phyloP scores from a whole-genome alignment of 2,113 vertebrate species.

The Aramus guarauna region DNA sequence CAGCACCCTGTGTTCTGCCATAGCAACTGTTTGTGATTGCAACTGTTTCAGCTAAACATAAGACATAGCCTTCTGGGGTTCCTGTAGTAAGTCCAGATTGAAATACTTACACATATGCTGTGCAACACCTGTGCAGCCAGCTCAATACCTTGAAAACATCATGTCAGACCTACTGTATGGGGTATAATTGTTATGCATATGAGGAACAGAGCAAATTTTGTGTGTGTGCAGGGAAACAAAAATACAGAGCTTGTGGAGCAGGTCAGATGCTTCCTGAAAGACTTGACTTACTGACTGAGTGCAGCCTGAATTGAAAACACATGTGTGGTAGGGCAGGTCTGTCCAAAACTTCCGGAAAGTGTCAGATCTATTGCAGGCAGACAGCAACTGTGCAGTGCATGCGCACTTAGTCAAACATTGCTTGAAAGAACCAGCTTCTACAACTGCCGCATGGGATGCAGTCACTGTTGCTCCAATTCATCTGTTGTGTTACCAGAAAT shows the following conservation, averaged over 20 bases:
- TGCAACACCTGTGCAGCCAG: background rate
- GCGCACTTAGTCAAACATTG: background rate
- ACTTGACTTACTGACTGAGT: background rate
- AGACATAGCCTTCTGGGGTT: background rate
- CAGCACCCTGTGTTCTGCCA: background rate
- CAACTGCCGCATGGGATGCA: accelerated
- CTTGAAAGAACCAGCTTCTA: background rate
- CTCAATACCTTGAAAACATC: background rate
- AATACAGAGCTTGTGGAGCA: background rate
- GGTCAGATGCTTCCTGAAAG: background rate
- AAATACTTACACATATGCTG: background rate
- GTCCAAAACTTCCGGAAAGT: background rate
- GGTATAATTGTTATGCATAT: background rate
- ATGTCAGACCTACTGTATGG: background rate
- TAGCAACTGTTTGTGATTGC: background rate
- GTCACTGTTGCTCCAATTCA: background rate
- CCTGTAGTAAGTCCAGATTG: background rate
- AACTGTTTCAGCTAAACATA: background rate
- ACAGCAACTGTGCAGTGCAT: background rate
- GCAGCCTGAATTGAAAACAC: background rate
- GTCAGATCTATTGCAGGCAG: background rate
- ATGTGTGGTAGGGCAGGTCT: background rate
- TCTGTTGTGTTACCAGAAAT: background rate
- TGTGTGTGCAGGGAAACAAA: background rate
- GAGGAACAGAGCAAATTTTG: background rate